phyloP scores from a whole-genome alignment of 2,888 invertebrate species.

The Tetragnatha montana region DNA sequence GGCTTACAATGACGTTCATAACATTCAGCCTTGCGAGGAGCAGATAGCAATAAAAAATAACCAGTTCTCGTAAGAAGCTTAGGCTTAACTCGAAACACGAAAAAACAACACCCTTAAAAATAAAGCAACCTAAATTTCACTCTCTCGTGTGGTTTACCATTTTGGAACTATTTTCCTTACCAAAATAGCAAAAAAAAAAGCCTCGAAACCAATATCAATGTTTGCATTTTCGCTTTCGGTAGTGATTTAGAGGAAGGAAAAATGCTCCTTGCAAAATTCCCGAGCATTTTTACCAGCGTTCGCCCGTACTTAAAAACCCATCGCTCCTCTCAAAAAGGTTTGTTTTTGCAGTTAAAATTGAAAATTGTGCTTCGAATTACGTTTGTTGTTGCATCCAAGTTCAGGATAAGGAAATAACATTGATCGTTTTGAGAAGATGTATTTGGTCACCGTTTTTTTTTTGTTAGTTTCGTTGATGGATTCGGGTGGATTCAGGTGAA shows the following conservation, averaged over 20 bases:
- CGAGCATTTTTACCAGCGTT: neutral
- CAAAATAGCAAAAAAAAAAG: neutral
- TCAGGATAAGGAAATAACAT: neutral
- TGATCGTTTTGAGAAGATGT: neutral
- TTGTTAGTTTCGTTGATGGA: neutral
- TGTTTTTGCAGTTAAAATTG: constrained; percentile 32
- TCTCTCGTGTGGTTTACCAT: constrained; percentile 15
- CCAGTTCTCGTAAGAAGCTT: too few species aligned
- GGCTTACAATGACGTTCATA: too few species aligned
- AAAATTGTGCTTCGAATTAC: constrained; percentile 10
- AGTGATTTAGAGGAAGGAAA: neutral
- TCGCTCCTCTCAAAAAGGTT: neutral
- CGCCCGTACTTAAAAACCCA: constrained; percentile 9
- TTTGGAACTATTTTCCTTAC: neutral
- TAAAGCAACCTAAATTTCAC: neutral
- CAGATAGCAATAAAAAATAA: too few species aligned
- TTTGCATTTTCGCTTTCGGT: neutral
- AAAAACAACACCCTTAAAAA: neutral
- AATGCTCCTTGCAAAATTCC: neutral
- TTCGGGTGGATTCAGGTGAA: neutral
- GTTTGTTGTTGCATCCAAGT: neutral
- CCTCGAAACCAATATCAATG: constrained; percentile 8
- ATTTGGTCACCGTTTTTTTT: neutral
- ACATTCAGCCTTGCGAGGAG: too few species aligned
- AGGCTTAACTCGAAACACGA: neutral